A percentile compares a stretch with the other conserved stretches of the same genome.
phyloP scores from a whole-genome alignment of 2,888 invertebrate genomes.

The Sialis fuliginosa region DNA sequence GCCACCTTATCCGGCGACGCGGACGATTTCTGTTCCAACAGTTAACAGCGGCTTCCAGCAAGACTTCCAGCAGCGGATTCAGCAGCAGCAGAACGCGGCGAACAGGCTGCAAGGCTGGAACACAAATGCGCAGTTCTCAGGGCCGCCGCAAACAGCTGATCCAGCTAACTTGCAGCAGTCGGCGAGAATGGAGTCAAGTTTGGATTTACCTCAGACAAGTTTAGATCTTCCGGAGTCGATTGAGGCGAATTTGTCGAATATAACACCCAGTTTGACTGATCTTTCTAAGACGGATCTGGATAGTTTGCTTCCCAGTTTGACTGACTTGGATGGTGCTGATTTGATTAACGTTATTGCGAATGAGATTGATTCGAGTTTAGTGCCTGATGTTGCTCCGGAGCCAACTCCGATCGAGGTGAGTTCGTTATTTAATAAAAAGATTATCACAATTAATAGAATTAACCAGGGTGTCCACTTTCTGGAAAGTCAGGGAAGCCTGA shows the following conservation, averaged over 20 bases:
- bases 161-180: conserved; percentile 25
- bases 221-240: neutral
- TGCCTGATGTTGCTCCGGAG: neutral
- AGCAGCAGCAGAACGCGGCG: conserved; percentile 39
- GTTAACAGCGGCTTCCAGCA: conserved; percentile 13
- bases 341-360: conserved; percentile 29
- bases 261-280: conserved; percentile 24
- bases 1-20: conserved; percentile 14
- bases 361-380: conserved; percentile 14
- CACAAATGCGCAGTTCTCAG: neutral
- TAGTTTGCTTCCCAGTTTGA: conserved; percentile 41
- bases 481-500: too few species aligned
- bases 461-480: too few species aligned
- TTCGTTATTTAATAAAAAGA: too few species aligned
- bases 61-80: conserved; percentile 6
- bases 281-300: conserved; percentile 36
- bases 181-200: neutral
- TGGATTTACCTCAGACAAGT: neutral
- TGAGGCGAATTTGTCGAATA: conserved; percentile 16
- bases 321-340: conserved; percentile 36
- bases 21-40: neutral
- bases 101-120: conserved; percentile 22
- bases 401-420: neutral
- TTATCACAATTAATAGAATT: too few species aligned
- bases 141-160: too few species aligned